Percentiles rank a stretch among this genome's conserved stretches.
Evolutionary conservation across 2,797 vertebrate genomes (phyloP).

Genomic region (Lophotriccus pileatus): DNA sequence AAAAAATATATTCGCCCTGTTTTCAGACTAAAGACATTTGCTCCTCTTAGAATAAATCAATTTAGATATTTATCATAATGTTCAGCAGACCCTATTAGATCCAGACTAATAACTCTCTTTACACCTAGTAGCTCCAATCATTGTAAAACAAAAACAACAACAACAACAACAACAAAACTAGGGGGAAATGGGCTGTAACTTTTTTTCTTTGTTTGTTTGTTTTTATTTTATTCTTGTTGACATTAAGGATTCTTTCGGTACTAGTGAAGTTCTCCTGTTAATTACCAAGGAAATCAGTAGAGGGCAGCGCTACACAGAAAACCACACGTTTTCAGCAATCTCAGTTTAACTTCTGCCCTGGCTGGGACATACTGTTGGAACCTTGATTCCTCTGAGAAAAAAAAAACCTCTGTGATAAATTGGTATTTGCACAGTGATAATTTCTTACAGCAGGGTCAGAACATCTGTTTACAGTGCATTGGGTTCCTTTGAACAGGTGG

Average conservation of each 20-base stretch:
- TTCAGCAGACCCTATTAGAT: not conserved
- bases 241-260: not conserved
- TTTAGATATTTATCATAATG: not conserved
- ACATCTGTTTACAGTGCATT: not conserved
- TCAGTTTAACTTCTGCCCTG: not conserved
- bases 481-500: not conserved
- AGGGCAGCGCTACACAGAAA: conserved; percentile 38
- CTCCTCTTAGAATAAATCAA: not conserved
- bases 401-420: not conserved
- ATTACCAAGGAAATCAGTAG: conserved; percentile 10
- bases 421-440: not conserved
- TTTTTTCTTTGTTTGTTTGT: not conserved
- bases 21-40: not conserved
- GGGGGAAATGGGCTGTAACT: fast-evolving
- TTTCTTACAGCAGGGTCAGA: not conserved
- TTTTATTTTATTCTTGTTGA: not conserved
- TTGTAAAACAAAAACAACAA: not conserved
- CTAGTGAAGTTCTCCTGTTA: not conserved
- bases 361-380: not conserved
- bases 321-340: not conserved
- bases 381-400: not conserved
- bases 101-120: not conserved
- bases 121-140: not conserved
- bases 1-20: not conserved
- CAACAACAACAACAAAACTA: not conserved